Evolutionary conservation across 2,113 vertebrate genomes (phyloP), one percentile per base, ranked within the genome.

Genomic region (Sylvia atricapilla): DNA sequence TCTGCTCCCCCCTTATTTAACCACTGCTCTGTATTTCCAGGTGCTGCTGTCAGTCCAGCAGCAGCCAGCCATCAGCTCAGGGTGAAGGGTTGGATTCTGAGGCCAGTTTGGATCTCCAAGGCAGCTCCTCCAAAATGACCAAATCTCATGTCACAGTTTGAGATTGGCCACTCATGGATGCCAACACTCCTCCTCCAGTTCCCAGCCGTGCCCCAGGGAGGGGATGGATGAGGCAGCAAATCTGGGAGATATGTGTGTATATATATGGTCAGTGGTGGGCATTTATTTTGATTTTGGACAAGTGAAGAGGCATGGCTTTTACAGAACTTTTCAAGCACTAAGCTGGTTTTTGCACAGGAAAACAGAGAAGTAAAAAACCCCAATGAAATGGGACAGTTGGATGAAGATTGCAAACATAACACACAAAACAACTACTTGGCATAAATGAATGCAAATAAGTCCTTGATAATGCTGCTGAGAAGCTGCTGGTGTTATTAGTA

Each of bases 361-460:
- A 37, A 91, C 19, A 13, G 22, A 3, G 14, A 74, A n/a, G 56
- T 14, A 6, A 63, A 79, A 79, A 41, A 16, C 0, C 2, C 5
- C 20, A 50, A 35, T 0, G 0, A 68, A 91, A 44, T 1, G 68
- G 39, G 67, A 79, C 46, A 74, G 56, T 7, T 39, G 69, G 87
- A 50, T 59, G 82, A 78, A 84, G 68, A 64, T 4, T 39, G 59
- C 55, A 59, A 91, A 88, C 50, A 63, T 19, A 39, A 69, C 59
- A 56, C 41, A 23, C 19, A 30, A 67, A 93, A 41, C 55, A 62
- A 86, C 59, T 47, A 15, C 52, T 33, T 67, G 79, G 84, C 84
- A 77, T 62, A 62, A 85, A 84, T 43, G 60, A 88, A 93, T 72
- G 79, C 90, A 91, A 94, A 86, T 19, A 82, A 80, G 59, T 55